phyloP scores from a whole-genome alignment of 2,113 vertebrate genomes.

The Thermophis baileyi region DNA sequence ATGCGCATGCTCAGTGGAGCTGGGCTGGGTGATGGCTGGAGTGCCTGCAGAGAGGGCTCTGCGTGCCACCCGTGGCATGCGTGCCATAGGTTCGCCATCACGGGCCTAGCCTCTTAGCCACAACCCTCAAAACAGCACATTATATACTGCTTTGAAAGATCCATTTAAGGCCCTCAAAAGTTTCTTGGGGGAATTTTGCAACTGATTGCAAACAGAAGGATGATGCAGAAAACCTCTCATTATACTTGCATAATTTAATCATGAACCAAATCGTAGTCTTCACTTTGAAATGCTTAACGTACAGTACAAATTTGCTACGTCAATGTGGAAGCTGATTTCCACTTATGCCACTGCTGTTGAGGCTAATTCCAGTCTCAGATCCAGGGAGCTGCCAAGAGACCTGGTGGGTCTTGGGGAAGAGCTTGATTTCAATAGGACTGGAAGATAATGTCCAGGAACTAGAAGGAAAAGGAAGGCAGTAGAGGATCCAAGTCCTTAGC shows the following conservation, averaged over 20 bases:
- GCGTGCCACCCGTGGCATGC: too few relatives aligned
- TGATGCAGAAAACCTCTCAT: not conserved
- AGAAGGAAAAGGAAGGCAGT: not conserved
- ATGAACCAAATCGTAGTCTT: not conserved
- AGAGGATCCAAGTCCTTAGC: not conserved
- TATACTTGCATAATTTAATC: not conserved
- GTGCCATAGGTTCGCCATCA: too few relatives aligned
- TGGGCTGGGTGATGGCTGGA: too few relatives aligned
- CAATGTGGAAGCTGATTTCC: not conserved
- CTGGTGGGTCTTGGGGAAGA: not conserved
- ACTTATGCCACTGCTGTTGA: not conserved
- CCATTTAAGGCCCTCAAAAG: not conserved
- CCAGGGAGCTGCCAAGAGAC: not conserved
- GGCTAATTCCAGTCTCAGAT: not conserved
- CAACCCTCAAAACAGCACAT: not conserved
- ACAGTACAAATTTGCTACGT: not conserved
- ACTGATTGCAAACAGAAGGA: not conserved
- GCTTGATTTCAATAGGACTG: not conserved
- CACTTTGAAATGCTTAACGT: not conserved
- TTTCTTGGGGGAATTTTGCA: not conserved
- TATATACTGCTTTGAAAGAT: not conserved
- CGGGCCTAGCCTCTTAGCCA: too few relatives aligned
- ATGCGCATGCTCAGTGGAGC: too few relatives aligned
- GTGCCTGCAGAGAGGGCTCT: too few relatives aligned
- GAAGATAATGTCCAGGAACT: not conserved